phyloP scores from a whole-genome alignment of 2,888 invertebrate genomes.

The Coecobrya sp. region DNA sequence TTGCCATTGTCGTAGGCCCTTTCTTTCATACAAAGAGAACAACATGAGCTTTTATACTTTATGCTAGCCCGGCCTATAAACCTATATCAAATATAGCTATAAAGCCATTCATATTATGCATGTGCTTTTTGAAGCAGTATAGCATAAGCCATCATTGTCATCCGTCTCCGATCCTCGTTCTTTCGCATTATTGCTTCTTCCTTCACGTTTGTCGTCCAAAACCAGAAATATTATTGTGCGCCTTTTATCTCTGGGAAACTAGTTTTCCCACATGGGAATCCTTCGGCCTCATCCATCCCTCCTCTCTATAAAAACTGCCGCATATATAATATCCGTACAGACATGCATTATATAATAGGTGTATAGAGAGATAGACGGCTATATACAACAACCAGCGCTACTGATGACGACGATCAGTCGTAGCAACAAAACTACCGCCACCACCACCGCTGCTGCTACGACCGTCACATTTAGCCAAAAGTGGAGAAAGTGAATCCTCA shows the following conservation, averaged over 20 bases:
- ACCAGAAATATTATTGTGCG: conserved; percentile 38
- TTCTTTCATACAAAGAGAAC: background rate
- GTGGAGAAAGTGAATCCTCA: conserved; percentile 71
- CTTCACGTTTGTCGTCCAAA: conserved; percentile 22
- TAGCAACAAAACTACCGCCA: conserved; percentile 15
- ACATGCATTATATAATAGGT: background rate
- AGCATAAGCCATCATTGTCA: conserved; percentile 37
- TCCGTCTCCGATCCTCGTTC: background rate
- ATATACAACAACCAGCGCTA: background rate
- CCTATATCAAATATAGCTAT: background rate
- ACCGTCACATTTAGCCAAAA: conserved; percentile 49
- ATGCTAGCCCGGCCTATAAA: background rate
- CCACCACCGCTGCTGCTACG: background rate
- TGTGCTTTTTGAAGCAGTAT: conserved; percentile 7
- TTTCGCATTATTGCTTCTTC: conserved; percentile 38
- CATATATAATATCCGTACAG: background rate
- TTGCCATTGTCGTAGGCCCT: background rate
- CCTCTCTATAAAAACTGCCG: background rate
- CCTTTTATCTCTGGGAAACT: conserved; percentile 26
- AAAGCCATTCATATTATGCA: background rate
- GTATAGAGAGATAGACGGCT: background rate
- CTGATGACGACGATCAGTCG: conserved; percentile 21
- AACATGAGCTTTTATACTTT: background rate
- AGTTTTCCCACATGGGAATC: conserved; percentile 55
- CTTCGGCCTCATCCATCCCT: conserved; percentile 17